Evolutionary conservation across 1,140 invertebrate genomes (phyloP).

Genomic region (Maniola jurtina): DNA sequence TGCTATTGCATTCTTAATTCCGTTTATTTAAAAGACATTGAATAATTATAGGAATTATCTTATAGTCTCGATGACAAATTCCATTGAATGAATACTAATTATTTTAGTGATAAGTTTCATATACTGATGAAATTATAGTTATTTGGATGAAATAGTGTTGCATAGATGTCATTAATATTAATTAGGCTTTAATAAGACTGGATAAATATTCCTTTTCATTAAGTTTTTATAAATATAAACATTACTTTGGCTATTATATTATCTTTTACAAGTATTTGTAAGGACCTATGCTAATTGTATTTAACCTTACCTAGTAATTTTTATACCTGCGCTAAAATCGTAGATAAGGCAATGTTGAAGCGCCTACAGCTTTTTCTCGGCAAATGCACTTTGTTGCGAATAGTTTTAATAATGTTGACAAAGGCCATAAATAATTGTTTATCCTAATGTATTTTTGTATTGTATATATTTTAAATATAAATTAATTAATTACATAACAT

Average conservation of each 20-base stretch:
- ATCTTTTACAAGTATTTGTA: conserved; percentile 10
- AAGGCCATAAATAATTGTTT: too few relatives aligned
- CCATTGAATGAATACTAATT: conserved; percentile 21
- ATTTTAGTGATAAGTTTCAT: conserved; percentile 7
- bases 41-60: conserved; percentile 30
- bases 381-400: too few relatives aligned
- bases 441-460: too few relatives aligned
- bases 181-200: conserved; percentile 56
- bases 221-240: conserved; percentile 21
- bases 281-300: not conserved
- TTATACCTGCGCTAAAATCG: conserved; percentile 29
- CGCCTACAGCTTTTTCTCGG: too few relatives aligned
- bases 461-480: too few relatives aligned
- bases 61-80: conserved; percentile 23
- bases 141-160: conserved; percentile 7
- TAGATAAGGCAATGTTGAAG: too few relatives aligned
- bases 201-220: conserved; percentile 46
- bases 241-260: conserved; percentile 23
- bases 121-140: conserved; percentile 2
- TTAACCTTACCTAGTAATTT: conserved; percentile 17
- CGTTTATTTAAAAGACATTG: conserved; percentile 35
- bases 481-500: too few relatives aligned
- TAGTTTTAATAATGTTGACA: too few relatives aligned
- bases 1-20: conserved; percentile 79
- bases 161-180: conserved; percentile 17